phyloP scores from a whole-genome alignment of 2,797 vertebrate genomes.

The Lateolabrax maculatus region DNA sequence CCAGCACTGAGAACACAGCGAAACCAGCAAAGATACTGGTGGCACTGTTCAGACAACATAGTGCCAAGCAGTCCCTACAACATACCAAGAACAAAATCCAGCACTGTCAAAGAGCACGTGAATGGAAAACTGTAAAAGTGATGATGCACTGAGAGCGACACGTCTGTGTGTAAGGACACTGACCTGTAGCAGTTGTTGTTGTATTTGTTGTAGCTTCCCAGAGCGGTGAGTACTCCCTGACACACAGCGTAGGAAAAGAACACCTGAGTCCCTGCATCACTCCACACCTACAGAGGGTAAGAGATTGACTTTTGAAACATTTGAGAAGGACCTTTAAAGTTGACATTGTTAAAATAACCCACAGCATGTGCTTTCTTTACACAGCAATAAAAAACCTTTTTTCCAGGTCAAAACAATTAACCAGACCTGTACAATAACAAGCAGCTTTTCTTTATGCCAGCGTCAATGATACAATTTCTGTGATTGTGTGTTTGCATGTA shows the following conservation, averaged over 20 bases:
- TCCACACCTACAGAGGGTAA: constrained; percentile 86
- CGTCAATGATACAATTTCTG: not conserved
- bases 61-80: constrained; percentile 89
- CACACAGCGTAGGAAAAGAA: constrained; percentile 92
- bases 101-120: not conserved
- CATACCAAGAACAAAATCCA: not conserved
- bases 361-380: not conserved
- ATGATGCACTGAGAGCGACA: not conserved
- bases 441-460: not conserved
- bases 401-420: constrained; percentile 11
- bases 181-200: constrained; percentile 96
- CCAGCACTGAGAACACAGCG: constrained; percentile 92
- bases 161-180: constrained; percentile 26
- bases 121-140: no score
- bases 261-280: constrained; percentile 91
- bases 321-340: not conserved
- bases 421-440: not conserved
- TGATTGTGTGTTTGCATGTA: not conserved
- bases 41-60: constrained; percentile 91
- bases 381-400: not conserved
- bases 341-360: not conserved
- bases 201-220: constrained; percentile 97
- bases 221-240: constrained; percentile 92
- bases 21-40: constrained; percentile 93
- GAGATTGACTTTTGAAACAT: not conserved